Percentiles rank a stretch among this genome's conserved stretches.
Evolutionary conservation across 2,797 vertebrate genomes (phyloP).

Genomic region (Hyperoplus immaculatus): DNA sequence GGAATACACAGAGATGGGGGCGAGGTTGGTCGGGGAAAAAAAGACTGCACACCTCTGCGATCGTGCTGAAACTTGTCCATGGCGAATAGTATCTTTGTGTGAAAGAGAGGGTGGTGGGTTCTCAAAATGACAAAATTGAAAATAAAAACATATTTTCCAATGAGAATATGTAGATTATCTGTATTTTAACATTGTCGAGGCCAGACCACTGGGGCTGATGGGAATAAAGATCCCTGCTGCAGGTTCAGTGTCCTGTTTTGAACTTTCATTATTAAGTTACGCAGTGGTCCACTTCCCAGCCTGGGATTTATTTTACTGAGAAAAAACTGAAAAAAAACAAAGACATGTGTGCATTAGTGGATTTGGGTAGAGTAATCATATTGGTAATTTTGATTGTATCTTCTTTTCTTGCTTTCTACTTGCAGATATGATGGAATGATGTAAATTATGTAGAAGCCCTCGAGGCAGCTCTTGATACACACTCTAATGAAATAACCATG

Average conservation of each 20-base stretch:
- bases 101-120: slow-evolving; percentile 48
- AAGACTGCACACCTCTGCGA: slow-evolving; percentile 24
- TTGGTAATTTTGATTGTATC: slow-evolving; percentile 11
- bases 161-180: background rate
- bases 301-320: background rate
- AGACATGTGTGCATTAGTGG: background rate
- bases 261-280: slow-evolving; percentile 21
- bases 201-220: background rate
- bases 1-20: slow-evolving; percentile 66
- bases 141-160: background rate
- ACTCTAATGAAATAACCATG: slow-evolving; percentile 4
- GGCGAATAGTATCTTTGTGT: slow-evolving; percentile 60
- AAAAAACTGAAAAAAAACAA: background rate
- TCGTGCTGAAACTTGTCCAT: slow-evolving; percentile 71
- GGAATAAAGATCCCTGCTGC: background rate
- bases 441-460: slow-evolving; percentile 31
- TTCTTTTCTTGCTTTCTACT: background rate
- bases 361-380: slow-evolving; percentile 32
- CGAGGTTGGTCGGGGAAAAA: slow-evolving; percentile 46
- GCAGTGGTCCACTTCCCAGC: background rate
- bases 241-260: slow-evolving; percentile 29
- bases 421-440: slow-evolving; percentile 16
- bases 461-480: slow-evolving; percentile 28
- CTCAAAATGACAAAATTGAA: slow-evolving; percentile 15
- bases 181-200: background rate